Evolutionary conservation across 2,797 vertebrate genomes (phyloP), one percentile per base, ranked within the genome.

Genomic region (Esox lucius): DNA sequence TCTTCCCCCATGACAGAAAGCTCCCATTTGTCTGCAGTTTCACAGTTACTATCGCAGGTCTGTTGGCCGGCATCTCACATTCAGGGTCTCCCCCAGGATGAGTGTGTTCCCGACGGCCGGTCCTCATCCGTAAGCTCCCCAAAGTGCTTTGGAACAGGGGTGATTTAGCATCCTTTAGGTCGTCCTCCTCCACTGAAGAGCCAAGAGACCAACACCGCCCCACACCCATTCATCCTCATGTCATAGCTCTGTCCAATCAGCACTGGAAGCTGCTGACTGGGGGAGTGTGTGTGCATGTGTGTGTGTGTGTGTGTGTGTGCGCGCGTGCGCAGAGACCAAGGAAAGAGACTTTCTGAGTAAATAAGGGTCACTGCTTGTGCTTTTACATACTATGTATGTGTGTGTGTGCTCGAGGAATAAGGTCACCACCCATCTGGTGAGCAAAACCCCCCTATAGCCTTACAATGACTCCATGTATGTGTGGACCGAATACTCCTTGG

Each of bases 81-180:
- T 24, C n/a, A 59, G 22, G 0, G 5, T 56, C 17, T 2, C 51
- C 51, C n/a, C 19, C 51, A 26, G 26, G 31, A 9, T 85, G 70
- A 76, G 70, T 78, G 77, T 75, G 59, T 48, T 78, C 70, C 78
- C 70, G 28, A 77, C 16, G 56, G 75, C 78, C 71, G 68, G 26
- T 15, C 6, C 24, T 79, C 80, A 67, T 82, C 77, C 82, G 75
- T 85, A 87, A 82, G 75, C 79, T 78, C 71, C 79, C 80, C 73
- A 75, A 78, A 78, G 77, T 61, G 65, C 65, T 65, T 53, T n/a
- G 73, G 78, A 85, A 78, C 78, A 77, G 78, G 75, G 74, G 67
- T 85, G 86, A 89, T 87, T 89, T 89, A 87, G 78, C 84, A 86
- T 84, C 80, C 81, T 78, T 59, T 59, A 59, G n/a, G 56, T 56